Evolutionary conservation across 2,888 invertebrate genomes (phyloP).

Genomic region (Nineta flava): DNA sequence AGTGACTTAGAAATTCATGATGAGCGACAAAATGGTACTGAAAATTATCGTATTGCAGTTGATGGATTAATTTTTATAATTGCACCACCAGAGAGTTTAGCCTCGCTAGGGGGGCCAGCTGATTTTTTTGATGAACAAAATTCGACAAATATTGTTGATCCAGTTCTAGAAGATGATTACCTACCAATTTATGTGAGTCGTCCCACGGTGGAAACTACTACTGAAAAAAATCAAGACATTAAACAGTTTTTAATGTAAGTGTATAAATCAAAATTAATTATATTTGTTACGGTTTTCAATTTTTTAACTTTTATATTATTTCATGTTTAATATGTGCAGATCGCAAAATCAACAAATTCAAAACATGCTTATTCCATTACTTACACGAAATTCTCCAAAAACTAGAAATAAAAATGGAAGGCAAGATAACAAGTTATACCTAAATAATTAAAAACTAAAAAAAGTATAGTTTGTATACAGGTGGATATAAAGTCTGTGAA

Average conservation of each 20-base stretch:
- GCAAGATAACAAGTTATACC: no score
- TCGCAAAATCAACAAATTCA: no score
- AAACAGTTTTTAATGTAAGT: not conserved
- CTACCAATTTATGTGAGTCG: constrained; percentile 6
- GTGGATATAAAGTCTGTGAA: no score
- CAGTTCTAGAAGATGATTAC: constrained; percentile 9
- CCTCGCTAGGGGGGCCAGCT: constrained; percentile 6
- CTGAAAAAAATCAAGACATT: constrained; percentile 1
- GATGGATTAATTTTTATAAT: constrained; percentile 51
- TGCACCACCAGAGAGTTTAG: constrained; percentile 41
- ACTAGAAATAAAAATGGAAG: no score
- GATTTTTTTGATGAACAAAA: constrained; percentile 14
- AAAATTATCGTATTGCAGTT: constrained; percentile 54
- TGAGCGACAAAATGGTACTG: constrained; percentile 63
- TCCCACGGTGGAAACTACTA: not conserved
- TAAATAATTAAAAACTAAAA: no score
- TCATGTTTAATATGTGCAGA: no score
- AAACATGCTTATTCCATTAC: no score
- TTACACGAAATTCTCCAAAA: no score
- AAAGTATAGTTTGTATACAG: no score
- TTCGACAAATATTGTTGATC: constrained; percentile 6
- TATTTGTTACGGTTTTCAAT: no score
- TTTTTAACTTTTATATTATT: no score
- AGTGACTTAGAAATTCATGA: constrained; percentile 38
- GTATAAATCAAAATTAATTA: not conserved